Conservation (phyloP, 2,113 vertebrate species). For the Origma solitaria region DNA sequence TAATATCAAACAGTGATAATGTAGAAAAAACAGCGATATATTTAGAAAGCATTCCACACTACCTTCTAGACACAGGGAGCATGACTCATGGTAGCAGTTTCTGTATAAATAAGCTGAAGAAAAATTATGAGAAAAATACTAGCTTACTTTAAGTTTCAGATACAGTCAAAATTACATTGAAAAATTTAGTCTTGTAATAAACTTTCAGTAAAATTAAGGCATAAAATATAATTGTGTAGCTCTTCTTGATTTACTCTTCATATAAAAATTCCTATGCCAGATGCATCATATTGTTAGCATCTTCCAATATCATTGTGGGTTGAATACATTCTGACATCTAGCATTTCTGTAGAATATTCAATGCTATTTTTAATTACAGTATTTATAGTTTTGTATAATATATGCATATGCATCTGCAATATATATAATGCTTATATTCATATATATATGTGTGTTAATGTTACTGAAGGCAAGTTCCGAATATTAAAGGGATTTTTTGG, state of each 20-base stretch:
- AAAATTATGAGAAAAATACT: background rate
- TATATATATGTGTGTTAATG: background rate
- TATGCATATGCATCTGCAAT: background rate
- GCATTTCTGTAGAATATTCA: background rate
- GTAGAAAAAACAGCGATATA: background rate
- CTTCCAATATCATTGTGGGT: background rate
- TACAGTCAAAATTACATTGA: background rate
- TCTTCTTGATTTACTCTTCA: background rate
- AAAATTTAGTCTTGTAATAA: background rate
- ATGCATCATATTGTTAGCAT: background rate
- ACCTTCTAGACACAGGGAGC: background rate
- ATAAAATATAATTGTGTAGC: background rate
- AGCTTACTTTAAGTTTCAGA: background rate
- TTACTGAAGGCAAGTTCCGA: background rate
- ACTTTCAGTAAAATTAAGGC: background rate
- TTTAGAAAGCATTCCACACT: background rate
- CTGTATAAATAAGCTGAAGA: background rate
- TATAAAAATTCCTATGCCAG: background rate
- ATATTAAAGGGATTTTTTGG: background rate
- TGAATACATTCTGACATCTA: background rate
- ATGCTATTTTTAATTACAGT: background rate
- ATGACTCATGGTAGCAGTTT: background rate
- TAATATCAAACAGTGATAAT: background rate
- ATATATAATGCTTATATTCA: background rate
- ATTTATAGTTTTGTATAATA: background rate